Evolutionary conservation across 1,140 invertebrate genomes (phyloP).

Genomic region (Portunus trituberculatus): DNA sequence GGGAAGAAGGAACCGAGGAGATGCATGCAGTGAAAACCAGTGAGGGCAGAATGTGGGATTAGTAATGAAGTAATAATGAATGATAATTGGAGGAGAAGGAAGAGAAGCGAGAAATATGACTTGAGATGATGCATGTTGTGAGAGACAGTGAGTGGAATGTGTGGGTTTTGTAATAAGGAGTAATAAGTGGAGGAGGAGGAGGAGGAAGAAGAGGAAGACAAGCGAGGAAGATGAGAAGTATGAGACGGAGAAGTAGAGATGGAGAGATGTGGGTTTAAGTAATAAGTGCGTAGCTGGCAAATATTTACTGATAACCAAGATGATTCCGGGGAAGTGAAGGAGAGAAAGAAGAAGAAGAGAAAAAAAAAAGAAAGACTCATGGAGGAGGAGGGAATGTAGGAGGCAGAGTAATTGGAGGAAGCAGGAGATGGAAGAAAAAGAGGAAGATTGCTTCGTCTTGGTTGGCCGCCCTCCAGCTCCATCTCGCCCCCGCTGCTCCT

Average conservation of each 20-base stretch:
- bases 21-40: neutral
- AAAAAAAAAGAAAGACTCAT: neutral
- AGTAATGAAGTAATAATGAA: too few relatives aligned
- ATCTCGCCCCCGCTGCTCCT: neutral
- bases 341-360: neutral
- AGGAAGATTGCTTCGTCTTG: slow-evolving; percentile 21
- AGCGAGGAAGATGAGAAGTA: too few relatives aligned
- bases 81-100: too few relatives aligned
- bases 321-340: neutral
- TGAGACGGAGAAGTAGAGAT: neutral
- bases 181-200: too few relatives aligned
- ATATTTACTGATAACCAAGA: neutral
- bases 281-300: neutral
- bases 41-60: neutral
- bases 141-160: too few relatives aligned
- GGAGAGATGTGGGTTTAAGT: neutral
- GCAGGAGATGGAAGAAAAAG: neutral
- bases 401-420: neutral
- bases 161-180: too few relatives aligned
- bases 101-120: too few relatives aligned
- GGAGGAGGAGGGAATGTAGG: neutral
- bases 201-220: too few relatives aligned
- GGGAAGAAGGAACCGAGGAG: neutral
- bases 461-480: neutral
- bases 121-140: too few relatives aligned